phyloP scores from a whole-genome alignment of 2,113 vertebrate species.

The Percopsis transmontana region DNA sequence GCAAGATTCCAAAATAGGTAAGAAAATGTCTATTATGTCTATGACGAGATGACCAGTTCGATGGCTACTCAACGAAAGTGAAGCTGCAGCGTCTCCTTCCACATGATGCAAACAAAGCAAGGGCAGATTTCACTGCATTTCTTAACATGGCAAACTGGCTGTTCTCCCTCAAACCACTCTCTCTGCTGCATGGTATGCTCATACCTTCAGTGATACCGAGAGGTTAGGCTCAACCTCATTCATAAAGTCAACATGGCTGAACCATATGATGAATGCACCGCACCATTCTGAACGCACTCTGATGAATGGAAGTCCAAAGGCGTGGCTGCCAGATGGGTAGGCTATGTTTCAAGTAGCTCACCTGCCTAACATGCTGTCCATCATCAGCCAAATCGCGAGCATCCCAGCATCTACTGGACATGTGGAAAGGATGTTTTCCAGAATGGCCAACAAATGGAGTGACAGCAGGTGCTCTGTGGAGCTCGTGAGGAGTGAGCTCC shows the following conservation, averaged over 20 bases:
- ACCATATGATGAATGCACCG: not conserved
- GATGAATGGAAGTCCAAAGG: not conserved
- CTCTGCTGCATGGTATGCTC: no score
- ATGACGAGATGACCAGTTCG: not conserved
- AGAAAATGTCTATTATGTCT: no score
- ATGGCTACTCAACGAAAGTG: not conserved
- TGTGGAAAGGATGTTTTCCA: slow-evolving; percentile 32
- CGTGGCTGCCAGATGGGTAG: not conserved
- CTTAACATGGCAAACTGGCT: not conserved
- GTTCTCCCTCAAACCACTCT: not conserved
- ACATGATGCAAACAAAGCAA: not conserved
- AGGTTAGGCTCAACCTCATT: not conserved
- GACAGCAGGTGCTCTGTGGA: slow-evolving; percentile 15
- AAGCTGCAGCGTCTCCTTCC: not conserved
- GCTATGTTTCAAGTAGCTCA: not conserved
- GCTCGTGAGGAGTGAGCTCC: slow-evolving; percentile 27
- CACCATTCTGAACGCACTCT: not conserved
- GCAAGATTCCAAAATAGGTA: no score
- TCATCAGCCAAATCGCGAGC: slow-evolving; percentile 31
- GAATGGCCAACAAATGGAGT: slow-evolving; percentile 33
- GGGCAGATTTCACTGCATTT: no score
- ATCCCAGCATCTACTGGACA: slow-evolving; percentile 45
- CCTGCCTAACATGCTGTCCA: slow-evolving; percentile 27
- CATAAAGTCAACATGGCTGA: no score
- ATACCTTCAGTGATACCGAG: not conserved